Conservation (phyloP, 2,113 vertebrate genomes). For the Nettapus auritus region DNA sequence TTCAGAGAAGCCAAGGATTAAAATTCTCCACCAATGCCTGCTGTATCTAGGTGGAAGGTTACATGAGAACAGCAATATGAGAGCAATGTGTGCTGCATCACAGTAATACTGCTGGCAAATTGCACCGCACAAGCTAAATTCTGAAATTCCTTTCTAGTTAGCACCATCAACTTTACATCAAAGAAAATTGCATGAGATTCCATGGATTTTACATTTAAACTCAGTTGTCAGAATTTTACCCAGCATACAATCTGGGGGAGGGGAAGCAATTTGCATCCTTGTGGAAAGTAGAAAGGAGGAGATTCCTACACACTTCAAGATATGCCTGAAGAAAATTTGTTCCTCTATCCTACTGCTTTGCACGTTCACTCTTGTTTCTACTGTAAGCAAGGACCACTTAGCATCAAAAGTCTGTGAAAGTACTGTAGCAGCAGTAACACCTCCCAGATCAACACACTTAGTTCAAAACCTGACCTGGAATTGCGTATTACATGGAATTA, state of each 20-base stretch:
- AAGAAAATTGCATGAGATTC: neutral
- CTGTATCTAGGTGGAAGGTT: neutral
- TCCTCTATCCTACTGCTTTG: neutral
- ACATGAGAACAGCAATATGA: neutral
- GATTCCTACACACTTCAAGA: neutral
- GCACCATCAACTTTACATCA: neutral
- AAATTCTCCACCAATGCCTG: neutral
- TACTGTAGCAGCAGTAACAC: neutral
- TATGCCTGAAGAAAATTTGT: neutral
- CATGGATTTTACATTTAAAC: neutral
- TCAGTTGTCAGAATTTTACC: neutral
- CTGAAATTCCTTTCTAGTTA: neutral
- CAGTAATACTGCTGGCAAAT: neutral
- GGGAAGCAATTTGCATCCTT: neutral
- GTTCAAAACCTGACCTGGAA: neutral
- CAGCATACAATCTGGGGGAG: neutral
- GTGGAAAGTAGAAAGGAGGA: slow-evolving; percentile 5
- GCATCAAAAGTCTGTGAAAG: neutral
- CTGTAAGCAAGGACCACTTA: neutral
- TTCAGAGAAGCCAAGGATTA: neutral
- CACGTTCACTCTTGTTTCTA: neutral
- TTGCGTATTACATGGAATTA: neutral
- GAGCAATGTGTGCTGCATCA: neutral
- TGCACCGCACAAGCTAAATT: neutral
- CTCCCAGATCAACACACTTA: neutral